Evolutionary conservation across 2,888 invertebrate genomes (phyloP), one percentile per base, ranked within the genome.

Genomic region (Girardia tigrina): DNA sequence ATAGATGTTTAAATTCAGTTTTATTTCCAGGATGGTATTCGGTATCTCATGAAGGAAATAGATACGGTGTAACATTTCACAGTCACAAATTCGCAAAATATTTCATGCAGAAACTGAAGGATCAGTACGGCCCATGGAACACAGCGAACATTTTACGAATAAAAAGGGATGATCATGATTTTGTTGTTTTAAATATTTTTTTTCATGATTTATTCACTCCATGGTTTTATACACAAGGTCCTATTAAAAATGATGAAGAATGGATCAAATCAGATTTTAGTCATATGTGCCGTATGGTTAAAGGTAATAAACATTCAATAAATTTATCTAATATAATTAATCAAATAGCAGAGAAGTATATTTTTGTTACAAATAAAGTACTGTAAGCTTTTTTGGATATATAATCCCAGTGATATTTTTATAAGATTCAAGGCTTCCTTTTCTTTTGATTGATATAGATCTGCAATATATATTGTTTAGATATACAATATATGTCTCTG

Each of bases 191-290:
- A 23, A 56, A 75, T 28, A 76, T 76, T 6, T 76, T 77, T 26
- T 76, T 76, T 42, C 73, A 76, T 42, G 76, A 76, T 28, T 75
- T 76, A n/a, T 76, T 76, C 75, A 76, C 76, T 14, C 76, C 76
- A 1, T 76, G 75, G 75, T 76, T 76, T 28, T 76, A 76, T 42
- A 76, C 76, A 16, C 76, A 76, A 42, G 76, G 76, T 1, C 76
- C 76, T 6, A 76, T 76, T 26, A 76, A 76, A 27, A 76, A 76
- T 27, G 76, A 76, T n/a, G 76, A 76, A 76, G 76, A 76, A 70
- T 76, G 76, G 76, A 76, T 76, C 8, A 8, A 36, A 12, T 69
- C 76, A 28, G 76, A 76, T 27, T 76, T 76, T 28, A 76, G 76
- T 28, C 76, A 76, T 12, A 74, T 76, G 26, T 75, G 75, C 28